Base-by-base conservation (phyloP, 2,113 vertebrate species). In the Salvelinus sp. region DNA sequence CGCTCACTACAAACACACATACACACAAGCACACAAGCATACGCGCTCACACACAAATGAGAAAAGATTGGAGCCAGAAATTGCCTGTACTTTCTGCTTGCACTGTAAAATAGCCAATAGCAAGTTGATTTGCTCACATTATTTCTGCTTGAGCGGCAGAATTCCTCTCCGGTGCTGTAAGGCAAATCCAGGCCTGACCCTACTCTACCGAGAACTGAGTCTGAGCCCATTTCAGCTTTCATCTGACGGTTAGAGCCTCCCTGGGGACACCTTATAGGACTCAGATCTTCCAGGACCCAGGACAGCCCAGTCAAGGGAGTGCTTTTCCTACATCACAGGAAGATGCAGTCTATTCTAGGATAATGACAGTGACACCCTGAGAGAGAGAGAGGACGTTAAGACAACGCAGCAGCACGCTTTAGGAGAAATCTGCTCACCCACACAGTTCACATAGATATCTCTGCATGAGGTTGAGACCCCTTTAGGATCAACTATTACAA, bases 91-190 rank as follows among this genome's bases (percentile, higher is more conserved):
- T 44, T 44, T 44, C 38, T 68, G 2, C 0, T n/a, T 76, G n/a
- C 72, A 71, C 38, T 12, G 38, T 66, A 33, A 70, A 86, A 82
- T 66, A 68, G 72, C 60, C 22, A 9, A 18, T 64, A 69, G 69
- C 0, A 14, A 22, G n/a, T 47, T 71, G 64, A 64, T 70, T 83
- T 27, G 23, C 64, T 25, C 60, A 63, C 38, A 44, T 44, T 18
- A 62, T 62, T 22, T 87, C 72, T 70, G 79, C 77, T 79, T 54
- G 70, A 74, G 67, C 69, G 80, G 76, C 82, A 79, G 70, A 79
- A 85, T 84, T 44, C 74, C 47, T 13, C 50, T 18, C 16, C 3
- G 38, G 50, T 7, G 23, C 73, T 10, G 25, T 9, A 33, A 81
- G 63, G 71, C 30, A 28, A 57, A 71, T 16, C 33, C 27, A 13